Evolutionary conservation across 2,113 vertebrate species (phyloP).

Genomic region (Plecotus auritus): DNA sequence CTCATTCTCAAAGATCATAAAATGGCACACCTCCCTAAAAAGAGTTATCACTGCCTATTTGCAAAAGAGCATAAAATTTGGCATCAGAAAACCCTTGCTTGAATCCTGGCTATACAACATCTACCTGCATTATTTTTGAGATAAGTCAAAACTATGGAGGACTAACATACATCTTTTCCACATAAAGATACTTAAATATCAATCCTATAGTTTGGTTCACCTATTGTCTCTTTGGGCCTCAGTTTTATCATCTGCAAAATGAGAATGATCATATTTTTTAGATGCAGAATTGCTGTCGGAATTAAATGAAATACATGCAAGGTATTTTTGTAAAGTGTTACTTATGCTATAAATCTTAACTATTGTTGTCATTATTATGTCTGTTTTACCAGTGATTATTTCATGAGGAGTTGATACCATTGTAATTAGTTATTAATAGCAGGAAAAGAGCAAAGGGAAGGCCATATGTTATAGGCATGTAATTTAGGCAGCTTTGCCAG

Average conservation of each 20-base stretch:
- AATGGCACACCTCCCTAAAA: background rate
- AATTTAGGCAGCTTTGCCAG: too few species aligned
- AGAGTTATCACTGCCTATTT: background rate
- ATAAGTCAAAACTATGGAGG: background rate
- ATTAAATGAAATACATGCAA: background rate
- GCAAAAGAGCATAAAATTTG: background rate
- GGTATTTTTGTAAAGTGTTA: background rate
- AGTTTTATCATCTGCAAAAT: background rate
- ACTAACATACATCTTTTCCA: background rate
- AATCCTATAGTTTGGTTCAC: background rate
- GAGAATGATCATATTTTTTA: background rate
- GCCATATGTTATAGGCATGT: too few species aligned
- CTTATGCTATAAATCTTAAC: background rate
- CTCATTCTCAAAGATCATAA: background rate
- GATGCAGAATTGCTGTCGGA: background rate
- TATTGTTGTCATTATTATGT: background rate
- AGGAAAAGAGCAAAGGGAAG: too few species aligned
- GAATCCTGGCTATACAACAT: background rate
- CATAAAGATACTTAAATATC: background rate
- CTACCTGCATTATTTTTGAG: background rate
- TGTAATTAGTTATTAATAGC: too few species aligned
- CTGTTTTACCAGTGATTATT: background rate
- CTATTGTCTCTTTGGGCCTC: background rate
- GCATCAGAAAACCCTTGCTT: background rate
- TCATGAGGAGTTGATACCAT: background rate